These are phyloP conservation scores for Drosophila albomicans DNA, from an alignment of 1,140 invertebrate genomes.

Conservation along the genomic window DNA sequence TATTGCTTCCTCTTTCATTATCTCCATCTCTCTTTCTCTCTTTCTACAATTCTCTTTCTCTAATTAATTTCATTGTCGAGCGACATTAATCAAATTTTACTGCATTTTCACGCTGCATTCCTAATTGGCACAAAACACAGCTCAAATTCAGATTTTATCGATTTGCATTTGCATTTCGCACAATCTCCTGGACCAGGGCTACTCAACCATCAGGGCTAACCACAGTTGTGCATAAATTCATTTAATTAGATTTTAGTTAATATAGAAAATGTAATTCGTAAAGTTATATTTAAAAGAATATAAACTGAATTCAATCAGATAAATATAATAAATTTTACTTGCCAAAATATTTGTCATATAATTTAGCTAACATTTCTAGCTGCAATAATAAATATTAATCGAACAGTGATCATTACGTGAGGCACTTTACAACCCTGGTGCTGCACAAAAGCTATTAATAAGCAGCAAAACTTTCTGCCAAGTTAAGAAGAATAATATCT, in stretches of 20 bases:
- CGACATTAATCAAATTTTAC: constrained; percentile 63
- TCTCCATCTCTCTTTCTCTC: constrained; percentile 3
- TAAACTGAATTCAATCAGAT: not conserved
- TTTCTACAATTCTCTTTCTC: constrained; percentile 12
- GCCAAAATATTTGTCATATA: not conserved
- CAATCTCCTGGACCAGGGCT: not conserved
- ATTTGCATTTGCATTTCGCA: constrained; percentile 2
- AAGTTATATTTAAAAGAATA: not conserved
- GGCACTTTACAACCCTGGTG: not conserved
- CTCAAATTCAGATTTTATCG: constrained; percentile 8
- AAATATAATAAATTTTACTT: too few relatives aligned
- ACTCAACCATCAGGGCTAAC: not conserved
- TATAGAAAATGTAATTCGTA: not conserved
- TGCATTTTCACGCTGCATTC: constrained; percentile 49
- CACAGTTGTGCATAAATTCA: not conserved
- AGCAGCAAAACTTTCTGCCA: constrained; percentile 36
- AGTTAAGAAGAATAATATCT: constrained; percentile 68
- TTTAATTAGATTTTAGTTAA: too few relatives aligned
- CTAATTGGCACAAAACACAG: constrained; percentile 46
- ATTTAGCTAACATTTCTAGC: too few relatives aligned
- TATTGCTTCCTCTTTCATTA: not conserved
- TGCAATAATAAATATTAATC: not conserved
- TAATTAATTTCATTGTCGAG: constrained; percentile 62
- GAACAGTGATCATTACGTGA: not conserved
- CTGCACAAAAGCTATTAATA: constrained; percentile 46